Evolutionary conservation across 1,140 invertebrate species (phyloP).

Genomic region (Muscidifurax raptorellus): DNA sequence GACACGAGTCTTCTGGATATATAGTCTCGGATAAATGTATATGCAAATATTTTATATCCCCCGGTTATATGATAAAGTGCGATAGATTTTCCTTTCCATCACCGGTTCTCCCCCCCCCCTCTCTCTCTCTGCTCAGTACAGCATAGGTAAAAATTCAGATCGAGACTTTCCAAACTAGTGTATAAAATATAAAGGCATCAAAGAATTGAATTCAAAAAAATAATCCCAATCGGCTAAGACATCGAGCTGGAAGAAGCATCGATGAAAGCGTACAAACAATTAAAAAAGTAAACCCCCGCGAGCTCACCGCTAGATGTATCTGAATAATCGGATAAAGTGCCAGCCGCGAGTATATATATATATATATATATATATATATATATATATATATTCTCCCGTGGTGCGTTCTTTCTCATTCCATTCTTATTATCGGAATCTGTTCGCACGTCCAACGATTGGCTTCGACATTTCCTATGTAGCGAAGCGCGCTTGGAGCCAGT

Average conservation of each 20-base stretch:
- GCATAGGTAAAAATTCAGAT: not conserved
- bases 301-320: constrained; percentile 4
- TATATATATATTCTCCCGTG: no score
- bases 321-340: constrained; percentile 30
- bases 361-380: no score
- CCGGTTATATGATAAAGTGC: not conserved
- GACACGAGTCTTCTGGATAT: not conserved
- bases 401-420: constrained; percentile 1
- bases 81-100: not conserved
- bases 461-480: constrained; percentile 17
- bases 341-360: not conserved
- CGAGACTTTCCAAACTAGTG: no score
- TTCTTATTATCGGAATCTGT: constrained; percentile 54
- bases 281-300: no score
- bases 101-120: not conserved
- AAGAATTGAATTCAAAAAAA: no score
- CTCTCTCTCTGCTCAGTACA: not conserved
- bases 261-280: no score
- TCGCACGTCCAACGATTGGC: constrained; percentile 17
- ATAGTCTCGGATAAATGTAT: not conserved
- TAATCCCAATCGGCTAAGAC: no score
- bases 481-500: constrained; percentile 26
- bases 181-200: no score
- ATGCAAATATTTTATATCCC: not conserved
- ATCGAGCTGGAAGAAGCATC: no score